Evolutionary conservation across 2,888 invertebrate species (phyloP).

Genomic region (Lissonota sp.): DNA sequence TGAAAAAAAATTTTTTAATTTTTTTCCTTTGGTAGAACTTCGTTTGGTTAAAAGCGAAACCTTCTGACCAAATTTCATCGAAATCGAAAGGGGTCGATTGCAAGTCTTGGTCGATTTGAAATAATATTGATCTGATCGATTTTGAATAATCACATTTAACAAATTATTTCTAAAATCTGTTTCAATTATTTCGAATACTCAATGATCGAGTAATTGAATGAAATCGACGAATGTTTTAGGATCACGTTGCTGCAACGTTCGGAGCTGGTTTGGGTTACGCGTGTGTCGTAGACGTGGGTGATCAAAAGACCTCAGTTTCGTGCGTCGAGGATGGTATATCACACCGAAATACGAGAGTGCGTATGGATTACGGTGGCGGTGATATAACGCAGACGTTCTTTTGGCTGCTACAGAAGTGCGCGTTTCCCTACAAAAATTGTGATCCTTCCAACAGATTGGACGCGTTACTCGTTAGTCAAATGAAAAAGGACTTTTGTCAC

Average conservation of each 20-base stretch:
- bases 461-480: conserved; percentile 90
- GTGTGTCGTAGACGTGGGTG: conserved; percentile 97
- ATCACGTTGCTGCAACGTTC: conserved; percentile 94
- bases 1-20: no score
- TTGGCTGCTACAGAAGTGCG: conserved; percentile 94
- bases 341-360: conserved; percentile 92
- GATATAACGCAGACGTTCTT: conserved; percentile 96
- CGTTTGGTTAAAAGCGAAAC: no score
- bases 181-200: not conserved
- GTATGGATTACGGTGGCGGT: conserved; percentile 95
- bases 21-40: no score
- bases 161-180: conserved; percentile 10
- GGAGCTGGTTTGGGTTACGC: conserved; percentile 94
- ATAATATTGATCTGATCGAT: no score
- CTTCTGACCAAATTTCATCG: no score
- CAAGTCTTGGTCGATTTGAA: no score
- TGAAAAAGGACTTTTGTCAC: conserved; percentile 96
- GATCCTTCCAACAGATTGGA: conserved; percentile 90
- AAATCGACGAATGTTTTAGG: conserved; percentile 84
- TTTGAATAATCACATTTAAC: not conserved
- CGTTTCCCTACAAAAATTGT: conserved; percentile 95
- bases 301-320: conserved; percentile 97
- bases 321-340: conserved; percentile 99
- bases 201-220: no score
- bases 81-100: no score